These are phyloP conservation scores for Micromesistius poutassou DNA, from an alignment of 2,797 vertebrate genomes.

Conservation along the genomic window DNA sequence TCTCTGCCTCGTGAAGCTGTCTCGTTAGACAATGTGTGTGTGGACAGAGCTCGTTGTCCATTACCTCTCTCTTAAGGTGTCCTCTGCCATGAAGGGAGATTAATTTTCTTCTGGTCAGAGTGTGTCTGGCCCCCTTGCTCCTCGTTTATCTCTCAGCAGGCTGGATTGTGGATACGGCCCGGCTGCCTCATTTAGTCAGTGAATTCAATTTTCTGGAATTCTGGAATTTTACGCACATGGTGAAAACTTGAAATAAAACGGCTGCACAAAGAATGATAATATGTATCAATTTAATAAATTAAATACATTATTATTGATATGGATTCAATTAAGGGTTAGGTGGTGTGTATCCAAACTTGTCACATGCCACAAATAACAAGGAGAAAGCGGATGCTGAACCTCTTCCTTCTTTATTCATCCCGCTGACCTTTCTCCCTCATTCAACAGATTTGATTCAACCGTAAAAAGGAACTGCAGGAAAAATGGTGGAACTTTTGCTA, in stretches of 20 bases:
- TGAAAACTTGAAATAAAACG: slow-evolving; percentile 5
- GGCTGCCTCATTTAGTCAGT: neutral
- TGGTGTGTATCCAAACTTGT: neutral
- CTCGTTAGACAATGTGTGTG: slow-evolving; percentile 10
- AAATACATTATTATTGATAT: neutral
- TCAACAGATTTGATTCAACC: neutral
- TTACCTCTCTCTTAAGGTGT: neutral
- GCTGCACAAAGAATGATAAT: neutral
- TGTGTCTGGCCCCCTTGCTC: neutral
- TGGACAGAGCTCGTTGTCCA: neutral
- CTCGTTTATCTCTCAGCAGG: neutral
- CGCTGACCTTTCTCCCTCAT: neutral
- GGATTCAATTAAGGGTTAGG: neutral
- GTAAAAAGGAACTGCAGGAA: neutral
- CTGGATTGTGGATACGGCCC: neutral
- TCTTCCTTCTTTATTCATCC: neutral
- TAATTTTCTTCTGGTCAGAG: slow-evolving; percentile 15
- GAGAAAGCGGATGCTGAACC: neutral
- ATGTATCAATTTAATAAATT: no score
- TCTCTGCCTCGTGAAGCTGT: slow-evolving; percentile 19
- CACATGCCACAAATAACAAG: neutral
- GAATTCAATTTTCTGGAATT: no score
- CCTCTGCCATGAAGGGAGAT: slow-evolving; percentile 26
- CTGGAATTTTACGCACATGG: neutral
- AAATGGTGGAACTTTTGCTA: neutral